These are phyloP conservation scores for Archaeoteleia sp. DNA, from an alignment of 2,888 invertebrate genomes.

Conservation along the genomic window DNA sequence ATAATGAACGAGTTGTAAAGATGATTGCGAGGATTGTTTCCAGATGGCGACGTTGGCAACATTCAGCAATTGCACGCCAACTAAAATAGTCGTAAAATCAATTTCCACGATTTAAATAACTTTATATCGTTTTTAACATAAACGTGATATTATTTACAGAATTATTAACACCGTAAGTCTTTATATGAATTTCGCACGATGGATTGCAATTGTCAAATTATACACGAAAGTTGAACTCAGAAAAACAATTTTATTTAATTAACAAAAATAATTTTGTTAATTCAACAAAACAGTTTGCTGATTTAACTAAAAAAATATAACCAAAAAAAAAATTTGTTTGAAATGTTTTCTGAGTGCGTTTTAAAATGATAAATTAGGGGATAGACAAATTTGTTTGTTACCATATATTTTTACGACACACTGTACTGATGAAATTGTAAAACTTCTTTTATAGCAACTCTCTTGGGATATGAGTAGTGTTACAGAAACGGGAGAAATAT, in stretches of 20 bases:
- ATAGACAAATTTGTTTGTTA: slow-evolving; percentile 21
- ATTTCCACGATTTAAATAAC: slow-evolving; percentile 27
- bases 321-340: no score
- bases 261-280: no score
- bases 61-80: slow-evolving; percentile 21
- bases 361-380: slow-evolving; percentile 26
- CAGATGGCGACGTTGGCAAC: slow-evolving; percentile 47
- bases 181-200: slow-evolving; percentile 21
- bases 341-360: no score
- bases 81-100: slow-evolving; percentile 30
- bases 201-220: neutral
- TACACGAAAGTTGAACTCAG: no score
- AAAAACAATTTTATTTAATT: no score
- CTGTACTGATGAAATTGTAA: slow-evolving; percentile 34
- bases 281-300: no score
- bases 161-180: slow-evolving; percentile 22
- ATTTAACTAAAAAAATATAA: no score
- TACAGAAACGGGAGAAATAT: neutral
- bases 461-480: slow-evolving; percentile 14
- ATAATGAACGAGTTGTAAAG: slow-evolving; percentile 45
- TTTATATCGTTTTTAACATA: slow-evolving; percentile 27
- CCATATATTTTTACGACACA: slow-evolving; percentile 37
- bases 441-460: slow-evolving; percentile 32
- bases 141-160: slow-evolving; percentile 27
- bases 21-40: slow-evolving; percentile 36